Conservation (phyloP, 2,797 vertebrate species). For the Odontamblyopus rebecca region DNA sequence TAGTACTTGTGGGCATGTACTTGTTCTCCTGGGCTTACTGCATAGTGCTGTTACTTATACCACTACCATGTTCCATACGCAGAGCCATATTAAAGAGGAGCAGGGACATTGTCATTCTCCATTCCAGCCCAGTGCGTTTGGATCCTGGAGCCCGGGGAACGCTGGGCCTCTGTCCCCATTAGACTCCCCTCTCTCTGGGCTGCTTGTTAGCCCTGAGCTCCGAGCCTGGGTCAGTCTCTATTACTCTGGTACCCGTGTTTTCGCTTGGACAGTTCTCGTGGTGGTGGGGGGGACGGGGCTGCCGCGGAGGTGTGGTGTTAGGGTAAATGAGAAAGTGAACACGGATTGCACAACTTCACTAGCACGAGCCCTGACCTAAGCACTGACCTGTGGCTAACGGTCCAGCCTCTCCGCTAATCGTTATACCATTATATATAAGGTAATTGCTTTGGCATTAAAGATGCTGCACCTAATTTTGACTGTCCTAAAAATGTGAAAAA, state of each 20-base stretch:
- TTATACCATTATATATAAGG: too few species aligned
- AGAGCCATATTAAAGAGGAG: background rate
- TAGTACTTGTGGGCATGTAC: background rate
- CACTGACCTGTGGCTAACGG: slow-evolving; percentile 1
- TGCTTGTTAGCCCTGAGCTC: slow-evolving; percentile 18
- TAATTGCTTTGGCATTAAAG: too few species aligned
- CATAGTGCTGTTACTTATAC: background rate
- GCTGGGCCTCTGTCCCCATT: slow-evolving; percentile 26
- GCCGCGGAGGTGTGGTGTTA: background rate
- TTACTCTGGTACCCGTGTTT: slow-evolving; percentile 10
- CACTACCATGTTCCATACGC: background rate
- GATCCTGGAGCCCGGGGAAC: slow-evolving; percentile 10
- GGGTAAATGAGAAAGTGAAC: slow-evolving; percentile 9
- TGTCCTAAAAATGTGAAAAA: too few species aligned
- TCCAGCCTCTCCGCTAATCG: background rate
- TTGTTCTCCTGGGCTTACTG: background rate
- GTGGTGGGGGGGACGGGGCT: background rate
- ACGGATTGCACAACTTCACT: slow-evolving; percentile 3
- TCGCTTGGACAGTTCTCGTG: background rate
- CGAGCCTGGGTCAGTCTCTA: slow-evolving; percentile 21
- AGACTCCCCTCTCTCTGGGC: slow-evolving; percentile 23
- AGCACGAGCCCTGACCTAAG: background rate
- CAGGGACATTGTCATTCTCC: slow-evolving; percentile 24
- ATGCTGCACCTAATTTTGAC: too few species aligned
- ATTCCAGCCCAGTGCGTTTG: slow-evolving; percentile 14